Evolutionary conservation across 1,140 invertebrate genomes (phyloP), one percentile per base, ranked within the genome.

Genomic region (Charaxes varanes): DNA sequence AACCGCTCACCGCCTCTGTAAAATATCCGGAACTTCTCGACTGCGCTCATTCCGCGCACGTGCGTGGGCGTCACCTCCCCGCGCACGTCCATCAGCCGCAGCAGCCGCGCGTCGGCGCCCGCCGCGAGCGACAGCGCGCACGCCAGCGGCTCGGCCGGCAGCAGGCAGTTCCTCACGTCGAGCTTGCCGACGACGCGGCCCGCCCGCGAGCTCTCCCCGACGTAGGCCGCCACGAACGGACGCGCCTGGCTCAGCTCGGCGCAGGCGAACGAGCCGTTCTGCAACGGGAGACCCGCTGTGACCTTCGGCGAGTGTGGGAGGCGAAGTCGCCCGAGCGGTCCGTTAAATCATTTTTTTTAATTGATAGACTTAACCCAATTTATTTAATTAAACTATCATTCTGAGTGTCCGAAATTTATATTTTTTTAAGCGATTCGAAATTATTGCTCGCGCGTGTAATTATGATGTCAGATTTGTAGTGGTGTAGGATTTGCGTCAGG

Each of bases 251-350:
- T 1, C 2, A 44, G 2, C 3, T 37, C 27, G 11, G 10, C 26
- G 26, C 41, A 44, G 6, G 13, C 11, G 8, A 44, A 30, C 2
- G 33, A 11, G 13, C 34, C 31, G 15, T 28, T 17, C 41, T 44
- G 34, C 2, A 31, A 24, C 2, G 2, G 2, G 15, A 40, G n/a
- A 38, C 28, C 14, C 4, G 33, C 38, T 21, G 4, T 24, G 10
- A 8, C 31, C 32, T 4, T n/a, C 6, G 7, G 33, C 6, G 6
- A n/a, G 14, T 26, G 8, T 33, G 2, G 2, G 1, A 6, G 4
- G n/a, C n/a, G n/a, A n/a, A n/a, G 30, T 26, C 2, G 14, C n/a
- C 30, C 0, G 8, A 6, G 1, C 18, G 12, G 21, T 41, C 22
- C 1, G n/a, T n/a, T n/a, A n/a, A n/a, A n/a, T n/a, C n/a, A n/a